Conservation (phyloP, 2,113 vertebrate species). For the Calyptomena viridis region DNA sequence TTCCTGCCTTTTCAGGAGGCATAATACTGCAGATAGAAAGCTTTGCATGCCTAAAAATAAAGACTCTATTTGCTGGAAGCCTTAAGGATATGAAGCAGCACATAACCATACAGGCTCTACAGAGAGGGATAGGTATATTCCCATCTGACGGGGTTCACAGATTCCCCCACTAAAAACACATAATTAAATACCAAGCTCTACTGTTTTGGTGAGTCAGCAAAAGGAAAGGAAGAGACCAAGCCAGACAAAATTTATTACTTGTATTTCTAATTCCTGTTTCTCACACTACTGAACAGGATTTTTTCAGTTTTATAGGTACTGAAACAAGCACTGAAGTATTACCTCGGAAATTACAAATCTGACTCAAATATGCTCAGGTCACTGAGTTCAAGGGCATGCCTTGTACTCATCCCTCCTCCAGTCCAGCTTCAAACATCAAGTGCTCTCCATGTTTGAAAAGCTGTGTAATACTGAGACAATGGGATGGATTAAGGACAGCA, state of each 20-base stretch:
- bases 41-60: neutral
- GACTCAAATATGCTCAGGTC: neutral
- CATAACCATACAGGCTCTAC: neutral
- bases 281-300: neutral
- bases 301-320: neutral
- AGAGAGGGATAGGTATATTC: neutral
- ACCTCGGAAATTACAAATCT: neutral
- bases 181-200: neutral
- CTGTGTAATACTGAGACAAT: neutral
- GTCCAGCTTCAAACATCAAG: neutral
- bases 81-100: neutral
- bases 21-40: neutral
- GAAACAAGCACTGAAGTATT: neutral
- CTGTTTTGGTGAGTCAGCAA: slow-evolving; percentile 29
- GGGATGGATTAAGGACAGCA: neutral
- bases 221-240: neutral
- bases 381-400: neutral
- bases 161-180: neutral
- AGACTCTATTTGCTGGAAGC: neutral
- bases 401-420: neutral
- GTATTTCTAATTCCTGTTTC: neutral
- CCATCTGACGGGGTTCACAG: neutral
- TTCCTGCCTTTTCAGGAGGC: slow-evolving; percentile 24
- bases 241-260: neutral
- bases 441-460: neutral